These are phyloP conservation scores for Heptranchias perlo DNA, from an alignment of 2,113 vertebrate species.

Conservation along the genomic window DNA sequence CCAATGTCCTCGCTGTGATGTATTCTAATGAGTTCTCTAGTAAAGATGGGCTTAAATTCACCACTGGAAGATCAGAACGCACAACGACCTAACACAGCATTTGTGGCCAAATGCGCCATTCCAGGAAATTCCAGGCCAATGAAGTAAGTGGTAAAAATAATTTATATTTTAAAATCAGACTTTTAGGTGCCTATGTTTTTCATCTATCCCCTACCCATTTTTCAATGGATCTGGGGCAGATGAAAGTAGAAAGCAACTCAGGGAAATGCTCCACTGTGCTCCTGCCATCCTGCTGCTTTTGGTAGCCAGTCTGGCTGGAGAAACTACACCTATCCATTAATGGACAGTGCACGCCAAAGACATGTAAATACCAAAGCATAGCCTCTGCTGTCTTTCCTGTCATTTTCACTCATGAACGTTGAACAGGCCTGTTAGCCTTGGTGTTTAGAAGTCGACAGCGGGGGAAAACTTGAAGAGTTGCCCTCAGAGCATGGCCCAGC, in stretches of 20 bases:
- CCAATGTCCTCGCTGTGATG: neutral
- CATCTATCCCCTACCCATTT: neutral
- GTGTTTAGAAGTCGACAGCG: too few relatives aligned
- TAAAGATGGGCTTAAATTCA: neutral
- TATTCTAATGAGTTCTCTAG: neutral
- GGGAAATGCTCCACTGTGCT: neutral
- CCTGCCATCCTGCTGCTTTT: neutral
- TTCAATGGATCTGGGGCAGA: neutral
- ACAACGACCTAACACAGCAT: neutral
- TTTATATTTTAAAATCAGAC: neutral
- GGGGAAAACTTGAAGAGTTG: neutral
- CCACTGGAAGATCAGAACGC: neutral
- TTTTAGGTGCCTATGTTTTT: neutral
- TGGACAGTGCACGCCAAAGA: neutral
- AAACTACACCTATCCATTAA: neutral
- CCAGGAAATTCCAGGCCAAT: neutral
- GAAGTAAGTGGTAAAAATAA: neutral
- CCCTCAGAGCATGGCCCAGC: neutral
- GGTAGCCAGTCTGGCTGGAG: neutral
- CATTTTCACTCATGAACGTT: neutral
- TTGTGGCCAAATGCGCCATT: neutral
- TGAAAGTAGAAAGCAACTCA: neutral
- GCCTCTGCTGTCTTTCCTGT: neutral
- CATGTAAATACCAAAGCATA: neutral
- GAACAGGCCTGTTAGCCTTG: neutral